phyloP scores from a whole-genome alignment of 2,888 invertebrate genomes.

The Tetramorium bicarinatum region DNA sequence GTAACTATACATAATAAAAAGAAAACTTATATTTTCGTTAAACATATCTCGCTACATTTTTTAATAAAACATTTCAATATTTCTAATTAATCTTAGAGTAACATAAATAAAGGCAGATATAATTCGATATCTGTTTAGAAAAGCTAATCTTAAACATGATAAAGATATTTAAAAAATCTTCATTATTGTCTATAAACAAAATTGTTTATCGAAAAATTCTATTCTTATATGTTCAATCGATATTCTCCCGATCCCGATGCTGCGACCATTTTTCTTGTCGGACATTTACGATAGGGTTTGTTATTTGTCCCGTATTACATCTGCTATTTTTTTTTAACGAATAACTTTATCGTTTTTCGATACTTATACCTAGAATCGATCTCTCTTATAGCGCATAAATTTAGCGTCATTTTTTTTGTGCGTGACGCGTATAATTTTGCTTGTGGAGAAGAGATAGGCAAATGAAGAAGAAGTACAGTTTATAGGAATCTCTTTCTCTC shows the following conservation, averaged over 20 bases:
- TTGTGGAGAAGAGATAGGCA: neutral
- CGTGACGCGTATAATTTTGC: conserved; percentile 17
- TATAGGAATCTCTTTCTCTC: conserved; percentile 16
- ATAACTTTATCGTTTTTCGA: conserved; percentile 65
- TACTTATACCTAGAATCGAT: conserved; percentile 61
- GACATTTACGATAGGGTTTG: conserved; percentile 63
- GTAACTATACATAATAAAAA: neutral
- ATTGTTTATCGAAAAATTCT: conserved; percentile 33
- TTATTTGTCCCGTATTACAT: conserved; percentile 52
- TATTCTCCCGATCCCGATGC: neutral
- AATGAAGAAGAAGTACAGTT: neutral
- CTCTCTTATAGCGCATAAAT: conserved; percentile 60
- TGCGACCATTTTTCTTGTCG: conserved; percentile 46
- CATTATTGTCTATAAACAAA: neutral
- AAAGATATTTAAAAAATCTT: neutral
- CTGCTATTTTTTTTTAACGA: conserved; percentile 54
- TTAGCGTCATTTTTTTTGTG: conserved; percentile 38
- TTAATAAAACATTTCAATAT: neutral
- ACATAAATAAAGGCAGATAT: neutral
- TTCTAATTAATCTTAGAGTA: neutral
- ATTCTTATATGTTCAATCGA: conserved; percentile 59
- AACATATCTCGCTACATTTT: neutral
- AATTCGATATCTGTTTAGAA: neutral
- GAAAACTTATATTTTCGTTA: neutral
- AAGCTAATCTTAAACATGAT: neutral